Base-by-base conservation (phyloP, 2,797 vertebrate genomes). In the Lemur catta region DNA sequence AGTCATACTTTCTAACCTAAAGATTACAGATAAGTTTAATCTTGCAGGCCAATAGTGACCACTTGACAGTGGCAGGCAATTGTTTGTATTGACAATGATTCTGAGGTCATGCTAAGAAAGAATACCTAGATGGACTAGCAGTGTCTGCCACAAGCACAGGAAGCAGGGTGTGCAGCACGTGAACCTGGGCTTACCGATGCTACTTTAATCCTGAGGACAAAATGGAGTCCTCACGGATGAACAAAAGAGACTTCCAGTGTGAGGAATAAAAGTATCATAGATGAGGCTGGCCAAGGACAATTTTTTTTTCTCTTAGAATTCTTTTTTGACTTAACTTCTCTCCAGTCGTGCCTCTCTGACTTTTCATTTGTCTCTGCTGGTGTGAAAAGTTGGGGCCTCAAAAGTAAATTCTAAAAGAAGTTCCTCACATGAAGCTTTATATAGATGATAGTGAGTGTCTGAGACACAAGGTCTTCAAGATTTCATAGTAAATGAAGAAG, bases 381-480 rank as follows among this genome's bases (percentile, higher is more conserved):
- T 81, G 43, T 35, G n/a, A 65, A 96, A 92, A 85, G 20, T 30
- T 78, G 20, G 61, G n/a, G 2, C n/a, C 43, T 91, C 67, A 67
- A 59, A 61, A 61, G 30, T 41, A 87, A 94, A 85, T n/a, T 89
- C 65, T 89, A 65, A 82, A 96, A 82, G 35, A 92, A 84, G 65
- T 63, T 63, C 46, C 10, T 33, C 67, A 57, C 15, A 11, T 57
- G 69, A 79, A 90, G 46, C 26, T 96, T 88, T n/a, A 69, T 71
- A 18, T 4, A 74, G 90, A 91, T 67, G 26, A 72, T 69, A 93
- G 59, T 50, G 50, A 84, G 12, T 52, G 5, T 93, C 74, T 59
- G 48, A 96, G 79, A 59, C 48, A 59, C 24, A 93, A 90, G 74
- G 22, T 94, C 74, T 87, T 85, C 78, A 85, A 95, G 63, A 79